These are phyloP conservation scores for Phocides pigmalion DNA, from an alignment of 1,140 invertebrate genomes.

Conservation along the genomic window DNA sequence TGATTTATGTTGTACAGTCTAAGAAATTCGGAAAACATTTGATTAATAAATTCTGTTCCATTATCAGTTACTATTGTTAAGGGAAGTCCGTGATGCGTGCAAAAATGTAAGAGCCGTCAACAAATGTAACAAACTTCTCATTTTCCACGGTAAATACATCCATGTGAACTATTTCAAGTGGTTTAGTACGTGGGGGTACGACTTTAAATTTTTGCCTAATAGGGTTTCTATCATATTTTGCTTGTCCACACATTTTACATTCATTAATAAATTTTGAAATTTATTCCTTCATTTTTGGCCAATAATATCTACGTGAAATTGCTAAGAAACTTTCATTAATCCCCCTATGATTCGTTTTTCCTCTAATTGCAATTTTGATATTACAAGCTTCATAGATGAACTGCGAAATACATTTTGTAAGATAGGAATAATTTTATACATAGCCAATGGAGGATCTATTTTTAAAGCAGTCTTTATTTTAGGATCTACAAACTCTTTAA, in stretches of 20 bases:
- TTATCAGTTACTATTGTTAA: too few relatives aligned
- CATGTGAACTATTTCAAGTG: not conserved
- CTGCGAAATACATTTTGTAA: too few relatives aligned
- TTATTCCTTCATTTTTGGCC: not conserved
- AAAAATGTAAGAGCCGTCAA: not conserved
- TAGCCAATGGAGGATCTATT: too few relatives aligned
- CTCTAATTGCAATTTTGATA: too few relatives aligned
- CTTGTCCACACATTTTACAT: not conserved
- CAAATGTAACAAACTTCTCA: not conserved
- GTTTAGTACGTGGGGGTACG: not conserved
- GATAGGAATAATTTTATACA: too few relatives aligned
- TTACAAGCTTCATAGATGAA: too few relatives aligned
- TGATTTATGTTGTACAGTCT: too few relatives aligned
- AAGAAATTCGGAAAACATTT: too few relatives aligned
- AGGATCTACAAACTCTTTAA: not conserved
- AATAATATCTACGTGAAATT: too few relatives aligned
- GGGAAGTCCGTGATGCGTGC: not conserved
- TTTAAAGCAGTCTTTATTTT: not conserved
- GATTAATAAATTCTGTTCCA: too few relatives aligned
- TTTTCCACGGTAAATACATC: not conserved
- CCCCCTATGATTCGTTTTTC: too few relatives aligned
- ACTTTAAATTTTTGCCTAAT: not conserved
- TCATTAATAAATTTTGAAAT: not conserved
- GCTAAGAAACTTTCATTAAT: too few relatives aligned
- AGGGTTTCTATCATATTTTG: not conserved